phyloP scores from a whole-genome alignment of 53 echinoderm and acorn worm genomes.

The Antedon mediterranea region DNA sequence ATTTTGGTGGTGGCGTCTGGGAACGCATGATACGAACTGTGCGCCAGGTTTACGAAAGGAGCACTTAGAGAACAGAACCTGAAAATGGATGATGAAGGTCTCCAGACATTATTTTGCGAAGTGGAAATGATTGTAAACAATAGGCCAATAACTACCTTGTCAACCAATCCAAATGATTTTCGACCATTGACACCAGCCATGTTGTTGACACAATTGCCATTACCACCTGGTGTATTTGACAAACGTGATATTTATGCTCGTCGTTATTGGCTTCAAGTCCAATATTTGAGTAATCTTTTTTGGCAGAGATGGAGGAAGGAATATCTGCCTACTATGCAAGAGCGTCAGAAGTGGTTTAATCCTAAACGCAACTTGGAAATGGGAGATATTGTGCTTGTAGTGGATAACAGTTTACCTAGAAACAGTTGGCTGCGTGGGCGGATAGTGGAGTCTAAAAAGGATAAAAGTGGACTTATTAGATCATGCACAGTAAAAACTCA shows the following conservation, averaged over 20 bases:
- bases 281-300: constrained; percentile 29
- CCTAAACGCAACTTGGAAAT: constrained; percentile 11
- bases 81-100: constrained; percentile 14
- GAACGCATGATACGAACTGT: neutral
- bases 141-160: neutral
- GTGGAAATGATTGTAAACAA: constrained; percentile 5
- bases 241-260: constrained; percentile 26
- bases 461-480: constrained; percentile 15
- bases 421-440: constrained; percentile 4
- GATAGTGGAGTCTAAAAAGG: neutral
- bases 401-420: constrained; percentile 15
- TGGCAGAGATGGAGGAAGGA: constrained; percentile 32
- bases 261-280: constrained; percentile 25
- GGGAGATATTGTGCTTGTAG: constrained; percentile 28
- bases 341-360: constrained; percentile 21
- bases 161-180: neutral
- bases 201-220: neutral
- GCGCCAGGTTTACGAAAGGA: constrained; percentile 13
- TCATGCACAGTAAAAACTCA: constrained; percentile 1
- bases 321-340: constrained; percentile 24
- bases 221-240: constrained; percentile 13
- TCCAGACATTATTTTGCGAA: constrained; percentile 16
- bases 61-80: constrained; percentile 7
- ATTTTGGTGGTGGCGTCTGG: constrained; percentile 21
- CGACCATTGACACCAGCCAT: constrained; percentile 7